phyloP scores from a whole-genome alignment of 2,113 vertebrate genomes.

The Chlorodrepanis virens region DNA sequence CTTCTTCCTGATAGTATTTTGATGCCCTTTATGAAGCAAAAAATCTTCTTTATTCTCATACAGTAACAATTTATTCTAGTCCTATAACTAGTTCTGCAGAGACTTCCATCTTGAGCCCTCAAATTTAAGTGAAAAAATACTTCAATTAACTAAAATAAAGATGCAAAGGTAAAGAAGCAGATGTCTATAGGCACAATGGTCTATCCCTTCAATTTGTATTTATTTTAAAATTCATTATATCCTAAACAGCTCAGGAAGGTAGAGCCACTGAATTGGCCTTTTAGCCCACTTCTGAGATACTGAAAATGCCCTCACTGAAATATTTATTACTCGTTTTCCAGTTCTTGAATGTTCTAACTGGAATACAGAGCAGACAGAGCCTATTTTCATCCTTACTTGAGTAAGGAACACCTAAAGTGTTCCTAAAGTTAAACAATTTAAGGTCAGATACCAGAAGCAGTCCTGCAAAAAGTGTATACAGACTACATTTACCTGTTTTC shows the following conservation, averaged over 20 bases:
- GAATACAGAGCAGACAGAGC: not conserved
- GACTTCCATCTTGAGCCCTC: not conserved
- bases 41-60: not conserved
- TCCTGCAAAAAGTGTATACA: not conserved
- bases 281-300: not conserved
- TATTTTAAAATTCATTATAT: not conserved
- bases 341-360: not conserved
- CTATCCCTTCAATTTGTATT: not conserved
- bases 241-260: not conserved
- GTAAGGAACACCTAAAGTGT: not conserved
- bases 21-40: not conserved
- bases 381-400: not conserved
- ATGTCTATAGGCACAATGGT: not conserved
- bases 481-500: not conserved
- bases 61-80: not conserved
- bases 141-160: not conserved
- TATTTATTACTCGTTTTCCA: not conserved
- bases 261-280: not conserved
- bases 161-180: not conserved
- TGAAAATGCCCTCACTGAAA: not conserved
- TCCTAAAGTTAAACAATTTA: not conserved
- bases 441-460: not conserved
- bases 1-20: not conserved
- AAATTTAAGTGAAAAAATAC: not conserved
- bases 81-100: not conserved